Percentiles rank a stretch among this genome's conserved stretches.
Conservation (phyloP, 2,797 vertebrate genomes). For the Microctenopoma stevenorrisi region DNA sequence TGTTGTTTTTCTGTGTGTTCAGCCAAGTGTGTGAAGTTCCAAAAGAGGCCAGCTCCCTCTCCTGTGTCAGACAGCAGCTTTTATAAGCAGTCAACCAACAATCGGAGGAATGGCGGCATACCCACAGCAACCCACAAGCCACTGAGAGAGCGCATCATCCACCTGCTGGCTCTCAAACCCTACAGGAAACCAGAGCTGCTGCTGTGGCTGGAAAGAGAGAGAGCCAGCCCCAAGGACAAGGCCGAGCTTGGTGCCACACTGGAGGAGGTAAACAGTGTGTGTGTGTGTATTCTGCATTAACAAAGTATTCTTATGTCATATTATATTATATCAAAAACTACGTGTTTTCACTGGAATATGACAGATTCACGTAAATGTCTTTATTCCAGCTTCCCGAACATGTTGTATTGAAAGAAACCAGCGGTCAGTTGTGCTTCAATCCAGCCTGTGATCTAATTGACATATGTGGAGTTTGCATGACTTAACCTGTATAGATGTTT, state of each 20-base stretch:
- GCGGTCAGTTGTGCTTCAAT: conserved; percentile 8
- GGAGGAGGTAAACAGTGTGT: conserved; percentile 79
- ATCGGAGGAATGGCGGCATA: conserved; percentile 62
- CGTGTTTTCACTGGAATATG: not conserved
- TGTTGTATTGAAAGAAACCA: conserved; percentile 11
- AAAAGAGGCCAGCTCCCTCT: conserved; percentile 64
- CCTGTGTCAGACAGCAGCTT: conserved; percentile 63
- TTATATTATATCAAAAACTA: too few species aligned
- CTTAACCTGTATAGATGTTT: conserved; percentile 42
- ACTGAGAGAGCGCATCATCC: conserved; percentile 82
- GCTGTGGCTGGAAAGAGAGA: conserved; percentile 81
- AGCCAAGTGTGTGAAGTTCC: conserved; percentile 82
- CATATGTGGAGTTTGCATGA: conserved; percentile 17
- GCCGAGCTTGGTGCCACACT: conserved; percentile 71
- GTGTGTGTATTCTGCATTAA: not conserved
- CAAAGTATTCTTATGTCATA: too few species aligned
- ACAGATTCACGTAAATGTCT: too few species aligned
- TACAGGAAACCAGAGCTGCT: conserved; percentile 84
- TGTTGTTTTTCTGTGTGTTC: conserved; percentile 18
- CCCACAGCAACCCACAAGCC: conserved; percentile 62
- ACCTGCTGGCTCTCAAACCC: conserved; percentile 81
- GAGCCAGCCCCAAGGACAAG: conserved; percentile 78
- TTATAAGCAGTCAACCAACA: conserved; percentile 64
- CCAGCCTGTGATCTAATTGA: conserved; percentile 39
- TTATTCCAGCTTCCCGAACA: not conserved